Evolutionary conservation across 2,797 vertebrate species (phyloP).

Genomic region (Eospalax fontanierii): DNA sequence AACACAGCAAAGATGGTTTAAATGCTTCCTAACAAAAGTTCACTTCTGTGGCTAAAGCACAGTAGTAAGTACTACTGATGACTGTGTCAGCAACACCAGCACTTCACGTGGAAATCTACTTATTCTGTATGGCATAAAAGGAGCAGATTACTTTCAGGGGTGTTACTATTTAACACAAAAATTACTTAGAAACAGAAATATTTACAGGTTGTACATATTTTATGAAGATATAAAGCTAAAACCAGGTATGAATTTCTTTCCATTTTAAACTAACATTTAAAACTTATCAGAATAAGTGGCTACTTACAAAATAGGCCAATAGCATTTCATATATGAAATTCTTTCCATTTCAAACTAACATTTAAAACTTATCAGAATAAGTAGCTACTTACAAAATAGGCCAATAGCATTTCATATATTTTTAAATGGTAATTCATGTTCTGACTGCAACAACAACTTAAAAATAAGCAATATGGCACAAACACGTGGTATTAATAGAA

Average conservation of each 20-base stretch:
- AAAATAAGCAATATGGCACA: slow-evolving; percentile 47
- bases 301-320: too few relatives aligned
- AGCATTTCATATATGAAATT: too few relatives aligned
- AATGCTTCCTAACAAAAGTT: slow-evolving; percentile 13
- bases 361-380: slow-evolving; percentile 32
- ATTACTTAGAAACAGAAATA: neutral
- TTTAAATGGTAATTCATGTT: slow-evolving; percentile 34
- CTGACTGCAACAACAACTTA: slow-evolving; percentile 27
- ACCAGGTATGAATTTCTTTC: too few relatives aligned
- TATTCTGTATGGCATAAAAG: slow-evolving; percentile 24
- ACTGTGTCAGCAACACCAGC: neutral
- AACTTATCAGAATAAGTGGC: too few relatives aligned
- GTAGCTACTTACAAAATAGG: slow-evolving; percentile 24
- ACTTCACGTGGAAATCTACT: neutral
- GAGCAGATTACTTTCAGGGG: slow-evolving; percentile 17
- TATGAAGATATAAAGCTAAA: neutral
- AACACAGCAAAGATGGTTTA: slow-evolving; percentile 16
- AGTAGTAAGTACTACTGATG: neutral
- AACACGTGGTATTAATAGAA: slow-evolving; percentile 19
- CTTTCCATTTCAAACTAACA: neutral
- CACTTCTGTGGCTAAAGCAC: neutral
- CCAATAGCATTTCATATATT: neutral
- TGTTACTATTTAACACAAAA: slow-evolving; percentile 4
- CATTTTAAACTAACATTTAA: too few relatives aligned
- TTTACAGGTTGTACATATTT: neutral